A percentile compares a stretch with the other conserved stretches of the same genome.
These are phyloP conservation scores for Acronicta aceris DNA, from an alignment of 2,888 invertebrate species.

Conservation along the genomic window DNA sequence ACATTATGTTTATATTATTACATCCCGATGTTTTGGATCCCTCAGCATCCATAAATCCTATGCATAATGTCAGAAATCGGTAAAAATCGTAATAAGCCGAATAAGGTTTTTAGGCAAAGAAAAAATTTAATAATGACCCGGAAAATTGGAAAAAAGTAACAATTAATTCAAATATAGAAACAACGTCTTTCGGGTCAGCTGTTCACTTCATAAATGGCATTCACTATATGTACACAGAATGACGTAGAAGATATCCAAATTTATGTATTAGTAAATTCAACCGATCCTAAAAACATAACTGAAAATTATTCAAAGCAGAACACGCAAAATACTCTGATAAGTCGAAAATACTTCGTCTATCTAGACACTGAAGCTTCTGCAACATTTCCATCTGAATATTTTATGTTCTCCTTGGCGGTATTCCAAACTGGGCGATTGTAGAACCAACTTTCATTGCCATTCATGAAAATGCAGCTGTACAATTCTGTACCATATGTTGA, in stretches of 20 bases:
- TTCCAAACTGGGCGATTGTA: slow-evolving; percentile 43
- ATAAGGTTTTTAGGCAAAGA: no score
- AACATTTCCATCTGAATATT: slow-evolving; percentile 47
- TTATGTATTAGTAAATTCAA: neutral
- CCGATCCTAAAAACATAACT: neutral
- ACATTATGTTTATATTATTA: no score
- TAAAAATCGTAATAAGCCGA: no score
- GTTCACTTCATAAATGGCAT: neutral
- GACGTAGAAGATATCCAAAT: neutral
- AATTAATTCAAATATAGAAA: no score
- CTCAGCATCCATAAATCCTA: no score
- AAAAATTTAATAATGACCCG: no score
- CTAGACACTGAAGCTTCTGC: slow-evolving; percentile 19
- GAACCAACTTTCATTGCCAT: slow-evolving; percentile 28
- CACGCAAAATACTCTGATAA: slow-evolving; percentile 8
- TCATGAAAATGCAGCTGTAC: neutral
- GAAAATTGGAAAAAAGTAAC: no score
- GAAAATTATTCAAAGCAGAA: slow-evolving; percentile 13
- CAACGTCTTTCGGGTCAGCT: no score
- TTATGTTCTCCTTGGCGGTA: slow-evolving; percentile 46
- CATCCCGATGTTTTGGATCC: no score
- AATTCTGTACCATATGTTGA: slow-evolving; percentile 1
- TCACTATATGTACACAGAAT: neutral
- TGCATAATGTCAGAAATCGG: no score
- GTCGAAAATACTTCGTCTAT: slow-evolving; percentile 24